A percentile compares a stretch with the other conserved stretches of the same genome.
phyloP scores from a whole-genome alignment of 2,113 vertebrate genomes.

The Plecotus auritus region DNA sequence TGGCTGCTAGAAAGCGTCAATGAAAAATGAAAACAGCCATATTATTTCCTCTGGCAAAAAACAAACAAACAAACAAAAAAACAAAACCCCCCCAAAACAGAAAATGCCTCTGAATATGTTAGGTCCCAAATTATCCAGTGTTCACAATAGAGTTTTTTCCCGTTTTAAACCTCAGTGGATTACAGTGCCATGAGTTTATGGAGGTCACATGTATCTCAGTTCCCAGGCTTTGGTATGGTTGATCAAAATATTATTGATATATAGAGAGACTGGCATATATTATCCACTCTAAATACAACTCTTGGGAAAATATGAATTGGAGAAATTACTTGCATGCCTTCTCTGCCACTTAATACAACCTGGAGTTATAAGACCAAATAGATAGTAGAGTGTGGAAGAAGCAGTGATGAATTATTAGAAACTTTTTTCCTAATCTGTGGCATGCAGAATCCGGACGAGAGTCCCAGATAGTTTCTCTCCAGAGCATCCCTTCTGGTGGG shows the following conservation, averaged over 20 bases:
- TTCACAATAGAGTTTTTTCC: neutral
- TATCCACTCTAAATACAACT: neutral
- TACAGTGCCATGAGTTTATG: neutral
- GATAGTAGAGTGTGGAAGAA: neutral
- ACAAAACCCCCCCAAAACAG: neutral
- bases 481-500: neutral
- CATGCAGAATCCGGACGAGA: neutral
- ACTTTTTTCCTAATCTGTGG: neutral
- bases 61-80: neutral
- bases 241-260: neutral
- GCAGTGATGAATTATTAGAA: neutral
- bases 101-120: neutral
- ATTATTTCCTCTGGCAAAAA: neutral
- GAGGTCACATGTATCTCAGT: neutral
- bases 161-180: neutral
- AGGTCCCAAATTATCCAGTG: neutral
- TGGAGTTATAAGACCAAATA: neutral
- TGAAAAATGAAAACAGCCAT: neutral
- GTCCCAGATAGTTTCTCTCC: neutral
- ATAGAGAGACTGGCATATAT: neutral
- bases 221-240: neutral
- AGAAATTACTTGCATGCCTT: neutral
- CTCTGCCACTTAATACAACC: neutral
- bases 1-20: neutral
- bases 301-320: neutral